Percentiles rank a stretch among this genome's conserved stretches.
Evolutionary conservation across 2,113 vertebrate species (phyloP).

Genomic region (Oreocharis arfaki): DNA sequence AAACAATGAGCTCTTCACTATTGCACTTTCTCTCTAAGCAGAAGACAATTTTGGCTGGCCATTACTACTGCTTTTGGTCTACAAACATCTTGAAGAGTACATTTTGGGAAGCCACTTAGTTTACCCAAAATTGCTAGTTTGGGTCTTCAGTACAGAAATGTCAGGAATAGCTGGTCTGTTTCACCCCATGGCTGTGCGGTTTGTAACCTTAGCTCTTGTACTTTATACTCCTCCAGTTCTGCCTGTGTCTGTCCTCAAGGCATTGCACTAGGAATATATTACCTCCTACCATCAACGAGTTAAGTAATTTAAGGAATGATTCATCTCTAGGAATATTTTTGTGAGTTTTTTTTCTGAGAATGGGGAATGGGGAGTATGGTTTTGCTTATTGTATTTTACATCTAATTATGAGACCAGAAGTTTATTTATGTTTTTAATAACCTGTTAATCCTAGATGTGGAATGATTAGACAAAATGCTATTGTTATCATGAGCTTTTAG

Average conservation of each 20-base stretch:
- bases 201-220: not conserved
- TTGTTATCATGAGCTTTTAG: not conserved
- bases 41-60: not conserved
- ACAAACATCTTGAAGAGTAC: not conserved
- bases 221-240: not conserved
- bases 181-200: not conserved
- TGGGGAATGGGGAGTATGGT: fast-evolving
- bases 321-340: not conserved
- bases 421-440: not conserved
- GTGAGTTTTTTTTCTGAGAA: not conserved
- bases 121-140: not conserved
- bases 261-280: not conserved
- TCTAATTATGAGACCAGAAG: not conserved
- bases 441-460: not conserved
- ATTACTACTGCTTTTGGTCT: not conserved
- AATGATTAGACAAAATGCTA: not conserved
- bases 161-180: not conserved
- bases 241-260: not conserved
- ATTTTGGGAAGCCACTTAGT: not conserved
- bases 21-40: not conserved
- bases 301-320: not conserved
- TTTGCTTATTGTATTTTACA: not conserved
- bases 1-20: not conserved
- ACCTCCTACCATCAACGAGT: fast-evolving
- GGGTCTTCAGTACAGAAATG: not conserved